Percentiles rank a stretch among this genome's conserved stretches.
Evolutionary conservation across 2,113 vertebrate species (phyloP).

Genomic region (Narcine bancroftii): DNA sequence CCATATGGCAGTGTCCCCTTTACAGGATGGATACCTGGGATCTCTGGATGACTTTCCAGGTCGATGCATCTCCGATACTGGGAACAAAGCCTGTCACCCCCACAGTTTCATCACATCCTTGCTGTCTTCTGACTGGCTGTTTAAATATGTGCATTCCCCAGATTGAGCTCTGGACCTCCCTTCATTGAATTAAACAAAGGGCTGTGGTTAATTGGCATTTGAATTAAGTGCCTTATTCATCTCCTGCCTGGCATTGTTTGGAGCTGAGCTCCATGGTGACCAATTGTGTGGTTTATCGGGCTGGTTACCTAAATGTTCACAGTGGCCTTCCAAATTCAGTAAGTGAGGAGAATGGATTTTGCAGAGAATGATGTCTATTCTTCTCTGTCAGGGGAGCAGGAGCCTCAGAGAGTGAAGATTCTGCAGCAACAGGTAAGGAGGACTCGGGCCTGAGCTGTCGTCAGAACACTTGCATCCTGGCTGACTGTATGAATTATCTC

Average conservation of each 20-base stretch:
- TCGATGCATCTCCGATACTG: too few relatives aligned
- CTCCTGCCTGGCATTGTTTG: neutral
- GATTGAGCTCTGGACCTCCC: neutral
- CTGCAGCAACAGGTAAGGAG: slow-evolving; percentile 25
- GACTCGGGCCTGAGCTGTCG: neutral
- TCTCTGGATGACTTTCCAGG: too few relatives aligned
- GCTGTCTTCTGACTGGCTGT: neutral
- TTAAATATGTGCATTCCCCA: neutral
- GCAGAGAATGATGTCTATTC: neutral
- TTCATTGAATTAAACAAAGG: neutral
- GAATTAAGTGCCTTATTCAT: neutral
- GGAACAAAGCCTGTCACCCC: neutral
- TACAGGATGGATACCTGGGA: too few relatives aligned
- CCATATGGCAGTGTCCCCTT: neutral
- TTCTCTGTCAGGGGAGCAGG: neutral
- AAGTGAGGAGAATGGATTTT: neutral
- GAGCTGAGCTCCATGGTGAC: slow-evolving; percentile 2
- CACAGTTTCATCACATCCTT: neutral
- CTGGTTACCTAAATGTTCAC: neutral
- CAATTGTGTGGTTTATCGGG: neutral
- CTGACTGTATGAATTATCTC: too few relatives aligned
- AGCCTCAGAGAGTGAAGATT: neutral
- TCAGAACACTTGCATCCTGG: neutral
- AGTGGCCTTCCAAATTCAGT: neutral
- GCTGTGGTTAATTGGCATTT: neutral